phyloP scores from a whole-genome alignment of 2,113 vertebrate species.

The Dipodomys merriami region DNA sequence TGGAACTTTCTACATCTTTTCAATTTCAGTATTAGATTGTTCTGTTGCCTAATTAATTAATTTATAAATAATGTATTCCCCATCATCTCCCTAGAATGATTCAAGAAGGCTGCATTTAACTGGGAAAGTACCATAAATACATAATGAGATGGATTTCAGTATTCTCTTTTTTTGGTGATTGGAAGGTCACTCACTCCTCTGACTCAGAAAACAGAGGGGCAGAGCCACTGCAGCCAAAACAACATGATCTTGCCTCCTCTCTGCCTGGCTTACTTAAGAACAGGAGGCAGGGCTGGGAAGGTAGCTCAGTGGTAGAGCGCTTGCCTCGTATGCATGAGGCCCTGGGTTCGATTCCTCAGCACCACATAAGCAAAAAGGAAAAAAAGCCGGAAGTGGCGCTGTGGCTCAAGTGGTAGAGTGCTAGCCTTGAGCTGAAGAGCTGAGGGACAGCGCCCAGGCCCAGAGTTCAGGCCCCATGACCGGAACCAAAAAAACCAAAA shows the following conservation, averaged over 20 bases:
- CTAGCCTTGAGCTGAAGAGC: no score
- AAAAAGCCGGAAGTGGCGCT: no score
- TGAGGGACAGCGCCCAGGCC: no score
- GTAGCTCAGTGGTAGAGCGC: no score
- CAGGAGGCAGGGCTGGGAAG: no score
- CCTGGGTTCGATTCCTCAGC: no score
- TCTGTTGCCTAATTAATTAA: slow-evolving; percentile 71
- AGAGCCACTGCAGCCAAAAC: neutral
- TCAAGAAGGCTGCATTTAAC: slow-evolving; percentile 51
- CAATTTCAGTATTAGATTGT: slow-evolving; percentile 27
- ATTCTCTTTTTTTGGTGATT: neutral
- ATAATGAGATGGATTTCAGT: slow-evolving; percentile 55
- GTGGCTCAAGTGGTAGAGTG: no score
- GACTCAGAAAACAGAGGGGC: neutral
- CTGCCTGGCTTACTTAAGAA: neutral
- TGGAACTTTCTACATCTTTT: slow-evolving; percentile 22
- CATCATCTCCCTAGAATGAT: slow-evolving; percentile 57
- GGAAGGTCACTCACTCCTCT: slow-evolving; percentile 47
- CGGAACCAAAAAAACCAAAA: no score
- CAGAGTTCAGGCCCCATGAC: no score
- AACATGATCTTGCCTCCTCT: neutral
- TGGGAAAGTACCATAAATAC: slow-evolving; percentile 63
- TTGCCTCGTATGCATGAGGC: no score
- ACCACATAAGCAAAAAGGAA: no score
- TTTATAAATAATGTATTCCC: slow-evolving; percentile 72